Base-by-base conservation (phyloP, 2,797 vertebrate genomes). In the Sparidentex hasta region DNA sequence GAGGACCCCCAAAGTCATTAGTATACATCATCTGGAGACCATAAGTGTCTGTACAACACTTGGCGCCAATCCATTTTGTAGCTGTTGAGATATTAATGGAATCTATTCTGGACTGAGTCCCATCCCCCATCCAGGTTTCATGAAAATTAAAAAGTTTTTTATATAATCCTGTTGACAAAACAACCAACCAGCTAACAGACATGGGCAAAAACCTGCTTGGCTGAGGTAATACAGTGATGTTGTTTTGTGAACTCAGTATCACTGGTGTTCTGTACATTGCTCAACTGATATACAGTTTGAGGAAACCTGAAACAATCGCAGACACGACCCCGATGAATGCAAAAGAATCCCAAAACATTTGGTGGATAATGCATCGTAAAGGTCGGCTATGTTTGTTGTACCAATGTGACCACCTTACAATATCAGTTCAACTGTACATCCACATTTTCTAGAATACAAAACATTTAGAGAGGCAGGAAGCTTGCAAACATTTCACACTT, bases 401-500 rank as follows among this genome's bases (percentile, higher is more conserved):
- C 20, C 56, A 18, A 43, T 0, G 3, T 21, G 33, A 47, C 67
- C 33, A 29, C 4, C 21, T 75, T 44, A 59, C 38, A 27, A 21
- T 20, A 13, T 18, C 29, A 29, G 23, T 52, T 29, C 21, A n/a
- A 20, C 13, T 46, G 25, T 51, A 43, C 38, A 66, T 20, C 1
- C 77, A 29, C 54, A 7, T 9, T 83, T 74, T 65, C 56, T n/a
- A 68, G 43, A 56, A 21, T 11, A 55, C 59, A 44, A 82, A 76
- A 55, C 29, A 68, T 68, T 21, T 43, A 69, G 38, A 4, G n/a
- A 65, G 61, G 23, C 51, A 52, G 51, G 21, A 52, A 52, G 7
- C 16, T 17, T 47, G 6, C 2, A 44, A 46, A 38, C 59, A 51
- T 11, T 44, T 77, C 62, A 61, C 21, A 71, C 59, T 58, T 81